These are phyloP conservation scores for Enteromius thamalakanensis DNA, from an alignment of 2,797 vertebrate genomes.

Conservation along the genomic window DNA sequence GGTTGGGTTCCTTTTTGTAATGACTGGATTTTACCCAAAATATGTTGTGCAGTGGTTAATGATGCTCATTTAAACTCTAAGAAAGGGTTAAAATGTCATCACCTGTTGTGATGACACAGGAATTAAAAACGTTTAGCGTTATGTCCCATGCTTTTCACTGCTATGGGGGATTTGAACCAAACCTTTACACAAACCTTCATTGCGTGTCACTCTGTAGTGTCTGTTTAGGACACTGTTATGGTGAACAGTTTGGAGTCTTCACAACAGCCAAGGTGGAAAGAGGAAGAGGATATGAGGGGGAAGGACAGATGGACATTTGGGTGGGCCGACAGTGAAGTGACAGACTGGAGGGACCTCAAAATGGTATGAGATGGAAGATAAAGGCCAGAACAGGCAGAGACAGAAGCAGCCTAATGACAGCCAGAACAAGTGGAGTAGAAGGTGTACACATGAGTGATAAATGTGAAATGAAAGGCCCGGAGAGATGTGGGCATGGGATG, in stretches of 20 bases:
- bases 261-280: background rate
- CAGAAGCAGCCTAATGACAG: conserved; percentile 35
- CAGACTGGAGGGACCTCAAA: conserved; percentile 40
- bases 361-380: conserved; percentile 29
- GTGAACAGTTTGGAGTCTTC: conserved; percentile 18
- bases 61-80: background rate
- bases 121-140: background rate
- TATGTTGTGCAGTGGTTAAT: background rate
- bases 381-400: conserved; percentile 17
- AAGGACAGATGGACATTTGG: conserved; percentile 47
- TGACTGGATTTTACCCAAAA: background rate
- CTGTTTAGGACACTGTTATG: background rate
- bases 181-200: background rate
- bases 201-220: background rate
- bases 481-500: background rate
- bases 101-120: background rate
- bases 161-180: background rate
- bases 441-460: conserved; percentile 27
- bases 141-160: background rate
- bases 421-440: conserved; percentile 37
- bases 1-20: background rate
- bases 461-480: conserved; percentile 21
- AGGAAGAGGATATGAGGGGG: conserved; percentile 20
- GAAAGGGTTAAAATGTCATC: background rate
- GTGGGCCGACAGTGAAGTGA: conserved; percentile 41